Evolutionary conservation across 2,888 invertebrate genomes (phyloP).

Genomic region (Diadegma fenestrale): DNA sequence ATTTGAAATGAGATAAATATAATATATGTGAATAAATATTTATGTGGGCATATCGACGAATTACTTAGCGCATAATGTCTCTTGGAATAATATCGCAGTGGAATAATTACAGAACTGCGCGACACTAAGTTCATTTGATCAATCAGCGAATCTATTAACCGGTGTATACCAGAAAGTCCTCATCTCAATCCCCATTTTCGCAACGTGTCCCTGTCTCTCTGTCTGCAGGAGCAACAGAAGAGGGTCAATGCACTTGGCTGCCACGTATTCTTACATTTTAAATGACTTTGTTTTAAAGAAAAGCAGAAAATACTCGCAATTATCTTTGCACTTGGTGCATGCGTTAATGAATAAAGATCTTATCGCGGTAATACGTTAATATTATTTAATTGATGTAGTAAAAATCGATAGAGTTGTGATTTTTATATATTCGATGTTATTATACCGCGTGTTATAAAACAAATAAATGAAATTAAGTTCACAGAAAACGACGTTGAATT

Average conservation of each 20-base stretch:
- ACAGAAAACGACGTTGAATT: too few relatives aligned
- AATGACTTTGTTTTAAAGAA: conserved; percentile 23
- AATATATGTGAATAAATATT: neutral
- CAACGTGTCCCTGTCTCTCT: conserved; percentile 19
- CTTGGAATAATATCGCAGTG: neutral
- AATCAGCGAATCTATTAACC: conserved; percentile 39
- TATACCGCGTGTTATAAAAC: neutral
- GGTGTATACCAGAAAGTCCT: conserved; percentile 44
- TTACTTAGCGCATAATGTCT: neutral
- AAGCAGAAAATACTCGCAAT: neutral
- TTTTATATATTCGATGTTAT: neutral
- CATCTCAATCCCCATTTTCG: conserved; percentile 42
- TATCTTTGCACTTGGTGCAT: neutral
- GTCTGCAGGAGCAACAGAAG: neutral
- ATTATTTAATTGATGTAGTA: neutral
- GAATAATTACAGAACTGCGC: conserved; percentile 2
- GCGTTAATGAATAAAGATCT: conserved; percentile 17
- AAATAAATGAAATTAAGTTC: neutral
- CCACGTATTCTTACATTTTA: conserved; percentile 25
- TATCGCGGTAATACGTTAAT: conserved; percentile 6
- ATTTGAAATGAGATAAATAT: neutral
- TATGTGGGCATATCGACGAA: neutral
- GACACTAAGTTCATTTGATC: conserved; percentile 31
- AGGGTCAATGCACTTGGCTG: conserved; percentile 45
- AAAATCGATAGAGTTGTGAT: neutral